These are phyloP conservation scores for Pentalonia nigronervosa DNA, from an alignment of 1,140 invertebrate species.

Conservation along the genomic window DNA sequence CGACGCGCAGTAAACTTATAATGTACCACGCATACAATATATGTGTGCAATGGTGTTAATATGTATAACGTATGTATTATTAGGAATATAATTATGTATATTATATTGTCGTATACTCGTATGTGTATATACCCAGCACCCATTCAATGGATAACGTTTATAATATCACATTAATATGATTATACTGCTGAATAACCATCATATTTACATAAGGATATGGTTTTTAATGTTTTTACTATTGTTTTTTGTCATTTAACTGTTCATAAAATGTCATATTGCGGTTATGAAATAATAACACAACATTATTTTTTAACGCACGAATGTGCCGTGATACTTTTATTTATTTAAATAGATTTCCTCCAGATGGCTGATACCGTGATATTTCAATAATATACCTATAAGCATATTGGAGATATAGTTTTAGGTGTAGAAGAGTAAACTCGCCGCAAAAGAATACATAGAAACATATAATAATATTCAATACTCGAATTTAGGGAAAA, in stretches of 20 bases:
- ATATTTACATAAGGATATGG: background rate
- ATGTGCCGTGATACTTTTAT: background rate
- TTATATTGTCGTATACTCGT: background rate
- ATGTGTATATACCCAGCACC: background rate
- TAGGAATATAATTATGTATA: no score
- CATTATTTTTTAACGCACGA: background rate
- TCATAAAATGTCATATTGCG: background rate
- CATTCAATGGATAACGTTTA: conserved; percentile 11
- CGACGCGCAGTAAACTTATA: background rate
- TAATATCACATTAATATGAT: background rate
- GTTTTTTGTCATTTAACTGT: background rate
- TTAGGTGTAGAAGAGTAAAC: background rate
- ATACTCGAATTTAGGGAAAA: background rate
- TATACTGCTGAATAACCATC: background rate
- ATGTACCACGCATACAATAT: background rate
- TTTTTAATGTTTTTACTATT: background rate
- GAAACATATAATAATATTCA: background rate
- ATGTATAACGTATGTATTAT: background rate
- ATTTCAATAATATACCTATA: background rate
- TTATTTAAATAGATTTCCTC: background rate
- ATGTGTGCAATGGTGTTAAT: background rate
- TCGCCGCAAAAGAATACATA: background rate
- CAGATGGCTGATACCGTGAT: background rate
- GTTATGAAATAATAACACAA: background rate
- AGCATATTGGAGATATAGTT: background rate